A percentile compares a stretch with the other conserved stretches of the same genome.
phyloP scores from a whole-genome alignment of 2,888 invertebrate species.

The Luffia ferchaultella region DNA sequence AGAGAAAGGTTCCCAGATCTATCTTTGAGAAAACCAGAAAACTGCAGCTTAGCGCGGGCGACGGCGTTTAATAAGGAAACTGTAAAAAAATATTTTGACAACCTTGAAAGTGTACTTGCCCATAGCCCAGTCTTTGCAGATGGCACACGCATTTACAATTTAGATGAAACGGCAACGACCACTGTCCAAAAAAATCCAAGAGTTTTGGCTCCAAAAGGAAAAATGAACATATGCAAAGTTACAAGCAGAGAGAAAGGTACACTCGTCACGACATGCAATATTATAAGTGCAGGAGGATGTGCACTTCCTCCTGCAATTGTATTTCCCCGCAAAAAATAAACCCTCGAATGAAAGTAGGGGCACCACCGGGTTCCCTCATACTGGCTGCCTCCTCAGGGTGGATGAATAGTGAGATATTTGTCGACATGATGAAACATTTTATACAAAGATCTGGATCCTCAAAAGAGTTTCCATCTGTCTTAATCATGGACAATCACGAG shows the following conservation, averaged over 20 bases:
- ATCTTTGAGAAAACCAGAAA: conserved; percentile 8
- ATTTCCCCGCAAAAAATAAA: not conserved
- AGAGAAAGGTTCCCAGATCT: conserved; percentile 8
- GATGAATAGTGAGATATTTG: conserved; percentile 24
- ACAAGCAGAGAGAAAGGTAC: conserved; percentile 24
- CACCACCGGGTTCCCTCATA: conserved; percentile 24
- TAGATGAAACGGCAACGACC: no score
- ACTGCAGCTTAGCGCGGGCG: conserved; percentile 11
- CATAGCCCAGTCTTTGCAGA: conserved; percentile 9
- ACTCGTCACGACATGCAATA: conserved; percentile 21
- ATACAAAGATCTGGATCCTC: conserved; percentile 17
- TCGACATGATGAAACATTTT: conserved; percentile 24
- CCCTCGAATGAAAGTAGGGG: conserved; percentile 7
- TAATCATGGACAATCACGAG: conserved; percentile 28
- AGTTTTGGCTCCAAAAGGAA: not conserved
- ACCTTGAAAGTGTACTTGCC: conserved; percentile 10
- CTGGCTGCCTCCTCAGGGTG: conserved; percentile 24
- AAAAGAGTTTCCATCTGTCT: conserved; percentile 16
- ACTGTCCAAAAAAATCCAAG: no score
- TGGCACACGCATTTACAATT: no score
- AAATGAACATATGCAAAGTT: not conserved
- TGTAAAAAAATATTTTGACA: conserved; percentile 8
- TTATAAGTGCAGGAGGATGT: conserved; percentile 20
- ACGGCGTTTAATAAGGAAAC: conserved; percentile 11
- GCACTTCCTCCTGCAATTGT: conserved; percentile 17